Evolutionary conservation across 2,113 vertebrate genomes (phyloP).

Genomic region (Tetrax tetrax): DNA sequence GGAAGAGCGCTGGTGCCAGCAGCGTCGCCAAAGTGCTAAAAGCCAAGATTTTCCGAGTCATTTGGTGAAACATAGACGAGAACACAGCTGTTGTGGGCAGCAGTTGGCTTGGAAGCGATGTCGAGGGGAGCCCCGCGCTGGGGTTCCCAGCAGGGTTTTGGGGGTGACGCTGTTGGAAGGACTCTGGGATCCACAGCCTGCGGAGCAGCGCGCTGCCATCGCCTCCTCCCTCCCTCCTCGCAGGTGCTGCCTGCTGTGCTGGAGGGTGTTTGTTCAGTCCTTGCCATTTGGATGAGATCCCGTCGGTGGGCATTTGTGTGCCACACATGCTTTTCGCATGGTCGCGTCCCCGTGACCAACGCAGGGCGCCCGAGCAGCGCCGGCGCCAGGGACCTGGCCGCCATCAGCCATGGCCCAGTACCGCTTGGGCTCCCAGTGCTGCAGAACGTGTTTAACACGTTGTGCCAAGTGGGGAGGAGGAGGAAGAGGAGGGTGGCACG

Average conservation of each 20-base stretch:
- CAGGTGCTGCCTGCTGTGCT: background rate
- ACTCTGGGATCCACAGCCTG: fast-evolving
- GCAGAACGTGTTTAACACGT: background rate
- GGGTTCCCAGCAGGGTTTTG: background rate
- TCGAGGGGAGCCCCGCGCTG: background rate
- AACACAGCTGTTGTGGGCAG: background rate
- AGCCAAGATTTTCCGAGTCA: background rate
- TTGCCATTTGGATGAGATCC: background rate
- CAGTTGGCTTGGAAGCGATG: background rate
- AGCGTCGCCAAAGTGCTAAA: background rate
- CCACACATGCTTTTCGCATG: background rate
- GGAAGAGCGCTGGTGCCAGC: background rate
- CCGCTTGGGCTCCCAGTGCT: background rate
- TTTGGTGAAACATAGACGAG: background rate
- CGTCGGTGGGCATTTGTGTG: background rate
- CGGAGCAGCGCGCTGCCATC: fast-evolving
- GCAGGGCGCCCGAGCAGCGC: background rate
- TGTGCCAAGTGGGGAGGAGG: conserved; percentile 19
- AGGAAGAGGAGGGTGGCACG: conserved; percentile 6
- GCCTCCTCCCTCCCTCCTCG: background rate
- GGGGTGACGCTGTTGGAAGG: background rate
- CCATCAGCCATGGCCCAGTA: background rate
- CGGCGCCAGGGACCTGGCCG: background rate
- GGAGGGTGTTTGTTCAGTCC: background rate
- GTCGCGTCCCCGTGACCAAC: background rate